Evolutionary conservation across 2,888 invertebrate species (phyloP).

Genomic region (Volucella inanis): DNA sequence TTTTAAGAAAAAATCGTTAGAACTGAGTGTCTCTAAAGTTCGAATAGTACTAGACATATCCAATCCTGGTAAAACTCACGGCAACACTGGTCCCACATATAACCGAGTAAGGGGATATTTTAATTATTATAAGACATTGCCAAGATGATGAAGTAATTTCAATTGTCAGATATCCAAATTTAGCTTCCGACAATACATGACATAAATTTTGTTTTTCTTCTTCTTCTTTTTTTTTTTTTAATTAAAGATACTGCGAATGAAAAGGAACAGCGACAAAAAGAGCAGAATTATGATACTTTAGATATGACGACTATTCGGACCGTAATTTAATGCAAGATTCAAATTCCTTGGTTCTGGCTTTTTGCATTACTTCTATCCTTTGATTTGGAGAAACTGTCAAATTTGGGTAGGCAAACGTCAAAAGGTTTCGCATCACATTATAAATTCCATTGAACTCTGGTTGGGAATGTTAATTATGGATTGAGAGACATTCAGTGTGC

Average conservation of each 20-base stretch:
- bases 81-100: conserved; percentile 4
- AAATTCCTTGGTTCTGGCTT: conserved; percentile 44
- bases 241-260: conserved; percentile 12
- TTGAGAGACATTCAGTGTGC: conserved; percentile 45
- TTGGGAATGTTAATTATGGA: conserved; percentile 64
- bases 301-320: conserved; percentile 43
- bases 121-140: conserved; percentile 64
- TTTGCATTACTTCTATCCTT: conserved; percentile 1
- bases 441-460: conserved; percentile 63
- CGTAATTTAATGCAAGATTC: conserved; percentile 67
- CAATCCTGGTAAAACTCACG: too few relatives aligned
- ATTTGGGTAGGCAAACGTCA: conserved; percentile 65
- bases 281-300: conserved; percentile 2
- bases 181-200: conserved; percentile 47
- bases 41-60: too few relatives aligned
- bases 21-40: background rate
- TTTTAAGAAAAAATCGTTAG: too few relatives aligned
- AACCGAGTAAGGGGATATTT: conserved; percentile 38
- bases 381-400: conserved; percentile 48
- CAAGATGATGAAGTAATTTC: conserved; percentile 68
- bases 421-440: conserved; percentile 67
- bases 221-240: background rate
- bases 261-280: conserved; percentile 6
- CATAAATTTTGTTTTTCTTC: conserved; percentile 17
- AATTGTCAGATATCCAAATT: conserved; percentile 68